Base-by-base conservation (phyloP, 2,797 vertebrate genomes). In the Sphenodon punctatus region DNA sequence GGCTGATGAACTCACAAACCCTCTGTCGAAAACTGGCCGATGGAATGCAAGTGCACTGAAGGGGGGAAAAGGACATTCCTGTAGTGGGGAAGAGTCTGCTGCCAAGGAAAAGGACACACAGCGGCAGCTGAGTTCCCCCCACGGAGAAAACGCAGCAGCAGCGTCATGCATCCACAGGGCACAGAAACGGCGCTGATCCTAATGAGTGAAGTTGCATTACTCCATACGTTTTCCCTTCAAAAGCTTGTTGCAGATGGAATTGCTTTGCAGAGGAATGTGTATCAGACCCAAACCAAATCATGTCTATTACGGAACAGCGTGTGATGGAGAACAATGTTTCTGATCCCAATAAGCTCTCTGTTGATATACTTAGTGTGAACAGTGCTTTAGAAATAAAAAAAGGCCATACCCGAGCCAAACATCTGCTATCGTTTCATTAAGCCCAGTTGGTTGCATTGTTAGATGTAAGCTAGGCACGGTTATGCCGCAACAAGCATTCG, bases 341-440 rank as follows among this genome's bases (percentile, higher is more conserved):
- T 91, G 89, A 90, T 90, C 92, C 42, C 74, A 23, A 92, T 89
- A 90, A 90, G 92, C 77, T 61, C 91, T 91, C 89, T 92, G 22
- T 84, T 68, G 84, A 84, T 63, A 80, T 73, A 86, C 75, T 69
- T 82, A 86, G 80, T 81, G 64, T 76, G 89, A 91, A 91, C 85
- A 84, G 20, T 74, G 67, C 55, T 88, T 7, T 1, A 55, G 75
- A 89, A 88, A 88, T 70, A 69, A 87, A 85, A 81, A 64, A 70
- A 34, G 59, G 20, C 82, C 82, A 84, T 34, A 22, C 66, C 55
- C 75, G 51, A 84, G 92, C 92, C 90, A 88, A 89, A 38, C 60
- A 51, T 67, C 75, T 71, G 85, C 63, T 86, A 85, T 81, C 70
- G 59, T 61, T 64, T 89, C 72, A 89, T 89, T 90, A 69, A 74